Base-by-base conservation (phyloP, 37 sponge, comb jelly and placozoan genomes). In the Axinella damicornis region DNA sequence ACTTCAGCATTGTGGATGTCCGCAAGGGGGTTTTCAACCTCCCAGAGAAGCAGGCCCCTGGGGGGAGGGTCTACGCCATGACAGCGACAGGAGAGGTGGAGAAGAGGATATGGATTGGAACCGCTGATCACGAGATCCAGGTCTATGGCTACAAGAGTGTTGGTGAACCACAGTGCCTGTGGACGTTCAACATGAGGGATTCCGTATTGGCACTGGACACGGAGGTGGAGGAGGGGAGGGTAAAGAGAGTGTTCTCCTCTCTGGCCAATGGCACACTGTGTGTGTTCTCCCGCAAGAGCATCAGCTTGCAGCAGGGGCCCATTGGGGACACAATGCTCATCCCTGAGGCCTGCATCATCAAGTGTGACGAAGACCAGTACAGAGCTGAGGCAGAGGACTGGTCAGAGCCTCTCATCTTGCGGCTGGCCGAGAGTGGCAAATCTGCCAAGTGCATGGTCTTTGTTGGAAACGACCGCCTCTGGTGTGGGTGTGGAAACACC, bases 401-500 rank as follows among this genome's bases (percentile, higher is more conserved):
- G 94, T 67, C 83, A 6, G 56, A 89, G 30, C 94, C 94, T 16
- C 80, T 86, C 30, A 78, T 94, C 57, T 62, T 94, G 22, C 76
- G 56, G 19, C 77, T 94, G 41, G 83, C 73, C 0, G 90, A 90
- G 57, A 65, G 74, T 5, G 65, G 33, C 37, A 78, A 75, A 59
- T 60, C 89, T 14, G 79, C 91, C 65, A 94, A 94, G 82, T 94
- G 91, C 46, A 78, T 90, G 87, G 73, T 69, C 65, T 89, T 94
- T 69, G 88, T 94, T 0, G 89, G 89, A 2, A 37, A 61, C 14
- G 72, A 87, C 32, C 83, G 59, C 11, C 86, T 95, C 54, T 95
- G 95, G 95, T 91, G 95, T 80, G 92, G 92, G 24, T 91, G 90
- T 53, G 87, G 93, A 0, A 92, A 95, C 57, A 83, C 71, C 36